These are phyloP conservation scores for Pandemis heparana DNA, from an alignment of 2,888 invertebrate genomes.

Conservation along the genomic window DNA sequence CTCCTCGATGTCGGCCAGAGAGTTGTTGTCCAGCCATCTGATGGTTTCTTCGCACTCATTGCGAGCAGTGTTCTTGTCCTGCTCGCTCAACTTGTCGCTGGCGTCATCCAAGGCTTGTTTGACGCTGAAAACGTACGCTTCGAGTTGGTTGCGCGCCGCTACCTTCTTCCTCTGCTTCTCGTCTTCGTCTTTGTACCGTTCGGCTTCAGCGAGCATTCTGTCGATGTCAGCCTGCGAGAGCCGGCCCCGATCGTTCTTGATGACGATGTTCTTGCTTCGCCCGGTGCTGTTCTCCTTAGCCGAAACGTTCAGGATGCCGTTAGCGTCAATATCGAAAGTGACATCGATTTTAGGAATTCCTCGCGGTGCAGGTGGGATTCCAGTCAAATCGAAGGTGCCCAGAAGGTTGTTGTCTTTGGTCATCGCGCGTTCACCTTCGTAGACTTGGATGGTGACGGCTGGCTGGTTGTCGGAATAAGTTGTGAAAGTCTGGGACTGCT, in stretches of 20 bases:
- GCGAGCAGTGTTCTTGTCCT: constrained; percentile 80
- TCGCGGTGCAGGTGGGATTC: constrained; percentile 86
- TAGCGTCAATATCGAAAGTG: constrained; percentile 89
- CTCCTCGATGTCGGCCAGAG: constrained; percentile 84
- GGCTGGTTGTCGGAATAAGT: constrained; percentile 91
- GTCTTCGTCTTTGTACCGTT: constrained; percentile 88
- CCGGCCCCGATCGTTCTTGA: constrained; percentile 90
- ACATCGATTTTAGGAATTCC: constrained; percentile 87
- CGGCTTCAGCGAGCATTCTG: constrained; percentile 88
- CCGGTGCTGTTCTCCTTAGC: constrained; percentile 87
- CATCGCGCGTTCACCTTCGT: constrained; percentile 90
- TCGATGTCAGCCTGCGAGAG: constrained; percentile 91
- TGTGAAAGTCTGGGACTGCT: constrained; percentile 88
- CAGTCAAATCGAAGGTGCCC: constrained; percentile 84
- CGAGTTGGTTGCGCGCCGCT: constrained; percentile 86
- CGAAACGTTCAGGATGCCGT: constrained; percentile 90
- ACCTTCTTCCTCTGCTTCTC: constrained; percentile 87
- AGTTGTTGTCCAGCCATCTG: constrained; percentile 88
- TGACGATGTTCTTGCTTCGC: constrained; percentile 89
- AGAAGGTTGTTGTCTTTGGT: constrained; percentile 89
- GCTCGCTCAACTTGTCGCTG: constrained; percentile 79
- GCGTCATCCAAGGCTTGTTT: constrained; percentile 86
- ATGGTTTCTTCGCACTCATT: constrained; percentile 81
- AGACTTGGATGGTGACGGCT: constrained; percentile 88
- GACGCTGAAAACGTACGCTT: constrained; percentile 86